Evolutionary conservation across 2,113 vertebrate species (phyloP).

Genomic region (Psittacula cyanocephala): DNA sequence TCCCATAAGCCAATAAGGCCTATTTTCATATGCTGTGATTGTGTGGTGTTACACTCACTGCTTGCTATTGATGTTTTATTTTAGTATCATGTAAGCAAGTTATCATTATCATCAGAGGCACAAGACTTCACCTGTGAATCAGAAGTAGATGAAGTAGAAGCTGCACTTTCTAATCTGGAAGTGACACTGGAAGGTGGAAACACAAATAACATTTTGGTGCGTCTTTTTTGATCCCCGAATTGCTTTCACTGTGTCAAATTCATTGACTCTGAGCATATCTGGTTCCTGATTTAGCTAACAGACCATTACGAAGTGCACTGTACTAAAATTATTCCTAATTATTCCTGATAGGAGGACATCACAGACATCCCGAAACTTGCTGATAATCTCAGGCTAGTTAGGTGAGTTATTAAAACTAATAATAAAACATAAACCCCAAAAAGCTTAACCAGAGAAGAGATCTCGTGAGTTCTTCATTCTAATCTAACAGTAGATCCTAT

Average conservation of each 20-base stretch:
- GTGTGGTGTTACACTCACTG: background rate
- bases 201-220: constrained; percentile 85
- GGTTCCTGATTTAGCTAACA: background rate
- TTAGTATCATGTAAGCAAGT: constrained; percentile 94
- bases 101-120: constrained; percentile 81
- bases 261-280: background rate
- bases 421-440: background rate
- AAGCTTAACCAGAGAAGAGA: background rate
- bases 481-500: background rate
- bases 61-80: background rate
- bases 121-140: constrained; percentile 79
- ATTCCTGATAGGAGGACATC: constrained; percentile 90
- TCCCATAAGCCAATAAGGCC: background rate
- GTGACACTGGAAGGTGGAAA: constrained; percentile 89
- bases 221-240: constrained; percentile 1
- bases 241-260: background rate
- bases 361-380: constrained; percentile 95
- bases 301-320: background rate
- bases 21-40: background rate
- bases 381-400: constrained; percentile 90
- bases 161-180: constrained; percentile 92
- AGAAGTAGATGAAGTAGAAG: constrained; percentile 94
- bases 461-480: background rate
- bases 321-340: constrained; percentile 62
- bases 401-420: constrained; percentile 76